Base-by-base conservation (phyloP, 2,888 invertebrate species). In the Perdita meconis region DNA sequence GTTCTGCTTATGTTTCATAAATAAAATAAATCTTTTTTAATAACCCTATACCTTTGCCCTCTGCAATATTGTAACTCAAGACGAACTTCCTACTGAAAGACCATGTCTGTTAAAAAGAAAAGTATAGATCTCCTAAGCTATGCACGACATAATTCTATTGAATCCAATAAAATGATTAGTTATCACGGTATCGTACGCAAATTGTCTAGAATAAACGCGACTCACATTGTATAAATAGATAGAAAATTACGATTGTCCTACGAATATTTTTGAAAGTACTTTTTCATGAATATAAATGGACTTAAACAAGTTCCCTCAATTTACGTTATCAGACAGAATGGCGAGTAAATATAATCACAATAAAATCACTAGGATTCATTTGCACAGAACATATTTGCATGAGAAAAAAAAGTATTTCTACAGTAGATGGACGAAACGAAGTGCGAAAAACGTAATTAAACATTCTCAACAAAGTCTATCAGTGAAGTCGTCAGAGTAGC, bases 21-120 rank as follows among this genome's bases (percentile, higher is more conserved):
- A 90, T 90, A 90, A 89, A 90, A 90, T 90, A 89, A 90, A 89
- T 89, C 86, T 80, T 86, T 86, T 86, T 83, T 85, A 86, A 85
- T 84, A 85, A 82, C 85, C 80, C 83, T 85, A 86, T 86, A 85
- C 81, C 85, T 84, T 86, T 87, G 84, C 84, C 78, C 79, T 85
- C 79, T 81, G 77, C 78, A 82, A 85, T 86, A 79, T 81, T 71
- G 72, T 81, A 79, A 83, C 81, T 80, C 81, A 75, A 64, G 86
- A 84, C 83, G 80, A 85, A 86, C 76, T 71, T 83, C 65, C 67
- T 72, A 85, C 86, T 80, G 87, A 89, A 82, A 87, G 88, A 89
- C 88, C 79, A 73, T 86, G 83, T 86, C 88, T 80, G 81, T 36
- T 42, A 8, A 44, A 16, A n/a, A 42, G 26, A 26, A 65, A 73